These are phyloP conservation scores for Apodemus speciosus DNA, from an alignment of 2,113 vertebrate genomes.

Conservation along the genomic window DNA sequence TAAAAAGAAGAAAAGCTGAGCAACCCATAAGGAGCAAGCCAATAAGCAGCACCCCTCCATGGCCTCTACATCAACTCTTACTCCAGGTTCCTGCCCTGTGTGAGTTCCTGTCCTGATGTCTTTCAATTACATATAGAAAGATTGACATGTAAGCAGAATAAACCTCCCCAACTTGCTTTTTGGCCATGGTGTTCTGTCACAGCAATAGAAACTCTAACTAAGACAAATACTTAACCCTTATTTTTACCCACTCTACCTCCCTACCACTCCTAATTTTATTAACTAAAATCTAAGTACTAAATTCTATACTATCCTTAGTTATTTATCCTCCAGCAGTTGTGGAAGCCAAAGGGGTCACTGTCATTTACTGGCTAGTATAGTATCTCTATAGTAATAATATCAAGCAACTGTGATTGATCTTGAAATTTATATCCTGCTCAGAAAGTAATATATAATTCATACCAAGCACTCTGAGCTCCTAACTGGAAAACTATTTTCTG, in stretches of 20 bases:
- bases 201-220: neutral
- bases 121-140: neutral
- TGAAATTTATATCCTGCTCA: neutral
- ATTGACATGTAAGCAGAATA: neutral
- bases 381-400: neutral
- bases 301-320: neutral
- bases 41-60: neutral
- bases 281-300: neutral
- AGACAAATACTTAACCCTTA: neutral
- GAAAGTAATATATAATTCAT: neutral
- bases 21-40: neutral
- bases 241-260: neutral
- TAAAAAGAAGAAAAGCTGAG: no score
- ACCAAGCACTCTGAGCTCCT: neutral
- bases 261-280: neutral
- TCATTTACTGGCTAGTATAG: neutral
- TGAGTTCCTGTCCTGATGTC: neutral
- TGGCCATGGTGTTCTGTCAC: neutral
- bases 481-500: neutral
- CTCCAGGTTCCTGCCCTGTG: neutral
- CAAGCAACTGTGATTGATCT: neutral
- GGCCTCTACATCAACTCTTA: neutral
- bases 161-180: neutral
- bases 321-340: neutral
- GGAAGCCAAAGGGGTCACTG: neutral